phyloP scores from a whole-genome alignment of 2,888 invertebrate genomes.

The Lycia hirtaria region DNA sequence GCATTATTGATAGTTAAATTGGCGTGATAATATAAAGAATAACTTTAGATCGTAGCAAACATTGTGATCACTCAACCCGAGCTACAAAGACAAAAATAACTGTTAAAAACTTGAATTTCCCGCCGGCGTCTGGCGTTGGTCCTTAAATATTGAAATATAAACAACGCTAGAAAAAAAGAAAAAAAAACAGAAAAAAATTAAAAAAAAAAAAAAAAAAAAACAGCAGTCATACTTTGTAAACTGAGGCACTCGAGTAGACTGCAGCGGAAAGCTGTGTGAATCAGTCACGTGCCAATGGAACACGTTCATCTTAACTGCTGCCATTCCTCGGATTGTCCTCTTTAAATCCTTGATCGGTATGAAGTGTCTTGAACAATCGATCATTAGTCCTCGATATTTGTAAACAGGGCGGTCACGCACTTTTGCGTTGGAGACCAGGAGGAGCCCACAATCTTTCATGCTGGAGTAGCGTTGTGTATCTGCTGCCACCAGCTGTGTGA shows the following conservation, averaged over 20 bases:
- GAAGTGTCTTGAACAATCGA: slow-evolving; percentile 96
- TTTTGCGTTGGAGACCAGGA: slow-evolving; percentile 86
- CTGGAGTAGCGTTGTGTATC: slow-evolving; percentile 58
- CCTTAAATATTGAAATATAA: too few species aligned
- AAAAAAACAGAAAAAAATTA: neutral
- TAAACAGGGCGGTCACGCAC: slow-evolving; percentile 93
- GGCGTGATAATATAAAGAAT: too few species aligned
- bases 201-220: too few species aligned
- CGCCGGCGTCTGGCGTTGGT: too few species aligned
- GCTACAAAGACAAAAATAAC: too few species aligned
- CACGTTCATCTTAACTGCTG: slow-evolving; percentile 94
- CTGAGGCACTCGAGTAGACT: slow-evolving; percentile 90
- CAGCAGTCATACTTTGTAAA: slow-evolving; percentile 86
- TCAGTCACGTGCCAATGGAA: slow-evolving; percentile 97
- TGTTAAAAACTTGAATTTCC: too few species aligned
- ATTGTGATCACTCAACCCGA: too few species aligned
- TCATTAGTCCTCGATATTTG: slow-evolving; percentile 92
- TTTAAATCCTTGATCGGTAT: slow-evolving; percentile 89
- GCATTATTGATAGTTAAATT: too few species aligned
- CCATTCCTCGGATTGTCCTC: slow-evolving; percentile 93
- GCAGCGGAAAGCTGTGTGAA: slow-evolving; percentile 96
- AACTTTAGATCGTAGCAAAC: too few species aligned
- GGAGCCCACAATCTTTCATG: slow-evolving; percentile 78
- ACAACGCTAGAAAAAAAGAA: too few species aligned
- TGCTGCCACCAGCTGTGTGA: slow-evolving; percentile 87